A percentile compares a stretch with the other conserved stretches of the same genome.
These are phyloP conservation scores for Dendrocincla tyrannina DNA, from an alignment of 2,797 vertebrate species.

Conservation along the genomic window DNA sequence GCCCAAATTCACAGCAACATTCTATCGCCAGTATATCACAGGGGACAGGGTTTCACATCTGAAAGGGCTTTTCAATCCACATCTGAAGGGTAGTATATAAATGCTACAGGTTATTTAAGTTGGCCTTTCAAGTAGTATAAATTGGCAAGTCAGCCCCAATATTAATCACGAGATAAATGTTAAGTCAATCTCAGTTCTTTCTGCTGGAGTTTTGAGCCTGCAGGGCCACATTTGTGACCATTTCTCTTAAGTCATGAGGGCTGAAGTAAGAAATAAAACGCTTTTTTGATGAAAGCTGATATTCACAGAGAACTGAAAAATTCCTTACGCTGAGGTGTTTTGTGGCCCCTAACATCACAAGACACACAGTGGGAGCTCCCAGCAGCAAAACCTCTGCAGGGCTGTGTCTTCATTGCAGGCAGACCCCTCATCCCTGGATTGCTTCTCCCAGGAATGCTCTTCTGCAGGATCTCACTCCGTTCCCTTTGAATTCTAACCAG, in stretches of 20 bases:
- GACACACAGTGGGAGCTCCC: neutral
- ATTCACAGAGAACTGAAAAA: neutral
- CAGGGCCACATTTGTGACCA: neutral
- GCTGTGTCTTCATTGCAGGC: accelerated
- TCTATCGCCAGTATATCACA: neutral
- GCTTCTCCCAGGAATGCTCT: neutral
- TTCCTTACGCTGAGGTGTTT: accelerated
- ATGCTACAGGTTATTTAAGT: constrained; percentile 40
- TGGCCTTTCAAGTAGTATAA: constrained; percentile 28
- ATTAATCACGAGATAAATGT: constrained; percentile 40
- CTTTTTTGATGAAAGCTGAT: neutral
- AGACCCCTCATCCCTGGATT: neutral
- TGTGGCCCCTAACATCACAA: accelerated
- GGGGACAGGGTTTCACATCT: neutral
- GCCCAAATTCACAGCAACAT: neutral
- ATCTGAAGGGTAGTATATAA: constrained; percentile 18
- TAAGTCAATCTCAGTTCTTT: neutral
- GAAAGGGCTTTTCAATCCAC: constrained; percentile 33
- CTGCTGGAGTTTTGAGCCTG: neutral
- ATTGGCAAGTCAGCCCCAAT: neutral
- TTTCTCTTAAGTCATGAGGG: neutral
- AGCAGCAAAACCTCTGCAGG: neutral
- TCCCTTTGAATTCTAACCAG: neutral
- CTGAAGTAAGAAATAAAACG: neutral
- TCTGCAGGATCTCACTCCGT: neutral